These are phyloP conservation scores for Coilia nasus DNA, from an alignment of 2,797 vertebrate species.

Conservation along the genomic window DNA sequence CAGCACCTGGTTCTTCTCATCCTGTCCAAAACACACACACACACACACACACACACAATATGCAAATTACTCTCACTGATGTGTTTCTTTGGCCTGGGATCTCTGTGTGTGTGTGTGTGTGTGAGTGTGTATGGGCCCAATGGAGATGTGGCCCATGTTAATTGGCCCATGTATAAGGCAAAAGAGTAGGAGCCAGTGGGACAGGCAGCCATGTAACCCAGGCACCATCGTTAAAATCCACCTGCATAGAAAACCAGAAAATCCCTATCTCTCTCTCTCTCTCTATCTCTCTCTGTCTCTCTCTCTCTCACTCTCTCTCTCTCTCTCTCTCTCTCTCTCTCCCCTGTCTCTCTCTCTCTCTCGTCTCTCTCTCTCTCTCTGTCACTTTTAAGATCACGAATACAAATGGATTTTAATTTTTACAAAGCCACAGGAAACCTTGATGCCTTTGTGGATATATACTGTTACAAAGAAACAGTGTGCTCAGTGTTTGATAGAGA, in stretches of 20 bases:
- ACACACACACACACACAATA: background rate
- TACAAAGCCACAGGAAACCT: no score
- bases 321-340: background rate
- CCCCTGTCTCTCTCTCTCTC: no score
- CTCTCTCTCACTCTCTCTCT: background rate
- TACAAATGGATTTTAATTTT: no score
- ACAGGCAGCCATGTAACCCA: background rate
- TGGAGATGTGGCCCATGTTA: slow-evolving; percentile 1
- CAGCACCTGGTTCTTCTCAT: slow-evolving; percentile 92
- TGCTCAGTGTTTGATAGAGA: no score
- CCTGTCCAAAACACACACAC: slow-evolving; percentile 65
- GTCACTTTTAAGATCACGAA: no score
- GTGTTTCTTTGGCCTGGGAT: background rate
- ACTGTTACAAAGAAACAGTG: no score
- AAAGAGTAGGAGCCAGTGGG: background rate
- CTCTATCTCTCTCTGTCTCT: background rate
- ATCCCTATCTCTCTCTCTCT: background rate
- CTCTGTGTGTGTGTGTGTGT: background rate
- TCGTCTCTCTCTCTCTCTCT: no score
- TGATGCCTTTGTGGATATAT: no score
- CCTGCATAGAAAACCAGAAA: background rate
- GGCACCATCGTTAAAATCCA: slow-evolving; percentile 1
- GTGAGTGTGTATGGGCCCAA: background rate
- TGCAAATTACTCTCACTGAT: no score
- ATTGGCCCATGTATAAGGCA: slow-evolving; percentile 13